These are phyloP conservation scores for Hydrotaea cyrtoneurina DNA, from an alignment of 2,888 invertebrate species.

Conservation along the genomic window DNA sequence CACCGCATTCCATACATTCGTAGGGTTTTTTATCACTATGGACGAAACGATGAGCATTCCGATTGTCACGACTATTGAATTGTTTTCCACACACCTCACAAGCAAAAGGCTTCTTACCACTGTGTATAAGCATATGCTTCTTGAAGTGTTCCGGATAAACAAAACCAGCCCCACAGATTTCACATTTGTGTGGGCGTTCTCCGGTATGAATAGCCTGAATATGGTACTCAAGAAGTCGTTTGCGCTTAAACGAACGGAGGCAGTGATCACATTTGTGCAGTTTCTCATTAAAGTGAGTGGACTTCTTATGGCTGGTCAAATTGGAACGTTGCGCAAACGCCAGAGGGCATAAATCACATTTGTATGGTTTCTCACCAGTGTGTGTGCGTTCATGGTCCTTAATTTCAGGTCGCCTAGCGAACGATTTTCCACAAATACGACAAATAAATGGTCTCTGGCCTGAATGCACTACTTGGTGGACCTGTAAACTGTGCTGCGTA, in stretches of 20 bases:
- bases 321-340: constrained; percentile 92
- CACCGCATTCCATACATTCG: constrained; percentile 90
- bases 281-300: constrained; percentile 89
- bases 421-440: constrained; percentile 86
- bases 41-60: constrained; percentile 91
- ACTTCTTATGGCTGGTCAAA: constrained; percentile 89
- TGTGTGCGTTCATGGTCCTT: constrained; percentile 91
- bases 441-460: constrained; percentile 88
- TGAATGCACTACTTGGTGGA: constrained; percentile 90
- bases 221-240: constrained; percentile 89
- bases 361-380: constrained; percentile 89
- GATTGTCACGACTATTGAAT: constrained; percentile 91
- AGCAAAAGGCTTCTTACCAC: constrained; percentile 87
- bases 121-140: constrained; percentile 88
- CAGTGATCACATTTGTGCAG: constrained; percentile 86
- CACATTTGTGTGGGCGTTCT: constrained; percentile 88
- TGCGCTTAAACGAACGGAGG: constrained; percentile 86
- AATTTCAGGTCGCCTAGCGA: constrained; percentile 89
- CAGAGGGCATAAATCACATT: constrained; percentile 89
- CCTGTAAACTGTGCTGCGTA: constrained; percentile 88
- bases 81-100: constrained; percentile 92
- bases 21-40: constrained; percentile 94
- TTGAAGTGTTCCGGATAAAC: constrained; percentile 92
- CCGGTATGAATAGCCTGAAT: constrained; percentile 90
- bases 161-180: constrained; percentile 88